These are phyloP conservation scores for Ptilorrhoa leucosticta DNA, from an alignment of 2,113 vertebrate genomes.

Conservation along the genomic window DNA sequence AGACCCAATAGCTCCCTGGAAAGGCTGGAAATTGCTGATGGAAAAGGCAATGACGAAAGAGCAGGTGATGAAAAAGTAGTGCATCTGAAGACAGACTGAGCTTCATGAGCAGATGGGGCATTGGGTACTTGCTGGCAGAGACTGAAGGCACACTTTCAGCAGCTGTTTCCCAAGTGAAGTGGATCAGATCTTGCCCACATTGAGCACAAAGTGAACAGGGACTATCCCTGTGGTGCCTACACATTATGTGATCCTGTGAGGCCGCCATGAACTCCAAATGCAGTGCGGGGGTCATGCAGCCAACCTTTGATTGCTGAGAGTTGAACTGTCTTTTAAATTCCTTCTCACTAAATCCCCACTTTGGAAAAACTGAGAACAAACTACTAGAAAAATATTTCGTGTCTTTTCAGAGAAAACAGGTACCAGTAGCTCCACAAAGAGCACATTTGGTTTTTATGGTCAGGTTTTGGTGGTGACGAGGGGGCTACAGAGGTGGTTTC, in stretches of 20 bases:
- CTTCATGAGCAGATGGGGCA: neutral
- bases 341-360: neutral
- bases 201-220: neutral
- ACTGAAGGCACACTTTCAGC: neutral
- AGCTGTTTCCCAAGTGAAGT: neutral
- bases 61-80: neutral
- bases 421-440: neutral
- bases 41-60: neutral
- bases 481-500: neutral
- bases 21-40: neutral
- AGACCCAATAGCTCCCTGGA: neutral
- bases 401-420: neutral
- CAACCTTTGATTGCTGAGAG: neutral
- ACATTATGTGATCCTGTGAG: fast-evolving
- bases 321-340: neutral
- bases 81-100: neutral
- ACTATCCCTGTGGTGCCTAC: neutral
- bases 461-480: neutral
- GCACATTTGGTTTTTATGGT: neutral
- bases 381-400: neutral
- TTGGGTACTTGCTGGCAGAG: neutral
- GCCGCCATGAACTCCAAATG: neutral
- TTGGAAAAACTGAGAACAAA: neutral
- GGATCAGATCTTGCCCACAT: neutral
- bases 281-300: neutral